Evolutionary conservation across 2,797 vertebrate genomes (phyloP).

Genomic region (Denticeps clupeoides): DNA sequence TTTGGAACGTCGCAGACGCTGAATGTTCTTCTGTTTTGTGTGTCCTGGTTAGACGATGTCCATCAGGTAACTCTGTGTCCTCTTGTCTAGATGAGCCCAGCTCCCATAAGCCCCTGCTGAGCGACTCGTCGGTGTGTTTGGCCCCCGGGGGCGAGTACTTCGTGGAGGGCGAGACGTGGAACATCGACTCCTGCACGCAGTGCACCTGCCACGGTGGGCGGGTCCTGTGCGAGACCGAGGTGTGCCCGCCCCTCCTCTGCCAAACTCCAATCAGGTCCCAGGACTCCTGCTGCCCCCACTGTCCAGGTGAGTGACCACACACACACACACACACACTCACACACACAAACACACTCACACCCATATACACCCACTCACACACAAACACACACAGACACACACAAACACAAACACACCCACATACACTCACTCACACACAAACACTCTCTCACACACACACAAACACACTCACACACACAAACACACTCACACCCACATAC

Average conservation of each 20-base stretch:
- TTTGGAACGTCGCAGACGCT: too few relatives aligned
- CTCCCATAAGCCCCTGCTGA: constrained; percentile 67
- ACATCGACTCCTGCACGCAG: constrained; percentile 80
- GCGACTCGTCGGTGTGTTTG: constrained; percentile 68
- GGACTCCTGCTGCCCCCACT: constrained; percentile 81
- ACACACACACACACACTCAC: not conserved
- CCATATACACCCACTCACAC: not conserved
- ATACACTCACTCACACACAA: too few relatives aligned
- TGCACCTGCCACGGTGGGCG: constrained; percentile 76
- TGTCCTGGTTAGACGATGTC: too few relatives aligned
- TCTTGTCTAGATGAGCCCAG: constrained; percentile 56
- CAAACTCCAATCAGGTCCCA: constrained; percentile 71
- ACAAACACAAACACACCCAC: not conserved
- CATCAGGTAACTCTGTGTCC: not conserved
- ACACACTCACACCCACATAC: not conserved
- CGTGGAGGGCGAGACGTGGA: constrained; percentile 79
- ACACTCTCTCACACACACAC: not conserved
- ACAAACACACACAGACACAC: too few relatives aligned
- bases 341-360: not conserved
- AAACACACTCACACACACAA: not conserved
- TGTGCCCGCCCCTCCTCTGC: constrained; percentile 80
- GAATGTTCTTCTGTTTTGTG: too few relatives aligned
- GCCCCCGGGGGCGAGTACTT: constrained; percentile 78
- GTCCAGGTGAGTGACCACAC: constrained; percentile 54
- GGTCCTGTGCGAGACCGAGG: constrained; percentile 80